These are phyloP conservation scores for Volucella inanis DNA, from an alignment of 2,888 invertebrate species.

Conservation along the genomic window DNA sequence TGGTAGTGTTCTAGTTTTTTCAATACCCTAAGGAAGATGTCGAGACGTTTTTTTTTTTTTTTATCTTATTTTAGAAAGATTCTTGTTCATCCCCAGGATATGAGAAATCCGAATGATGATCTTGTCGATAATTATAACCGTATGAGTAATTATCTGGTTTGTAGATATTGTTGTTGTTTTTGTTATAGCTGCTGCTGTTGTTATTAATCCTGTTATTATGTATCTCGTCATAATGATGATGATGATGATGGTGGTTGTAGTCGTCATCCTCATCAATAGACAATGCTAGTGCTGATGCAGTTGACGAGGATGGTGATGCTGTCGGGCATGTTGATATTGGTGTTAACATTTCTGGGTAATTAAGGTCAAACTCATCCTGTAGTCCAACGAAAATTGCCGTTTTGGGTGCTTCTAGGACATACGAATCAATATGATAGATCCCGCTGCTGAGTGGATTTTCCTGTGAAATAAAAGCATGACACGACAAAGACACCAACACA, in stretches of 20 bases:
- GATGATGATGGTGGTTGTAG: slow-evolving; percentile 40
- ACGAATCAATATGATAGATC: slow-evolving; percentile 82
- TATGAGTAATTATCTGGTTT: slow-evolving; percentile 72
- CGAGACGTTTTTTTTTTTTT: not conserved
- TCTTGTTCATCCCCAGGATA: slow-evolving; percentile 27
- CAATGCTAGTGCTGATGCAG: slow-evolving; percentile 24
- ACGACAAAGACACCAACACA: slow-evolving; percentile 77
- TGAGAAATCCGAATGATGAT: slow-evolving; percentile 51
- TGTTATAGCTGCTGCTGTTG: slow-evolving; percentile 43
- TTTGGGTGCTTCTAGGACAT: slow-evolving; percentile 81
- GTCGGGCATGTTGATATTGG: slow-evolving; percentile 63
- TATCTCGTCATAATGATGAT: slow-evolving; percentile 53
- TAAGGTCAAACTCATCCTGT: slow-evolving; percentile 80
- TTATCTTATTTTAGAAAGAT: slow-evolving; percentile 49
- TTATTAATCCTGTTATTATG: slow-evolving; percentile 33
- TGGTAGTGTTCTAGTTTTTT: slow-evolving; percentile 1
- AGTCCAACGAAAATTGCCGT: slow-evolving; percentile 82
- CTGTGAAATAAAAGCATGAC: slow-evolving; percentile 79
- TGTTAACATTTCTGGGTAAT: slow-evolving; percentile 75
- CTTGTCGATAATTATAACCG: slow-evolving; percentile 61
- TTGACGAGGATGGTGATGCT: slow-evolving; percentile 32
- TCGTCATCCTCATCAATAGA: slow-evolving; percentile 45
- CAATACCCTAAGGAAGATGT: not conserved
- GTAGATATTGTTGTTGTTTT: slow-evolving; percentile 49
- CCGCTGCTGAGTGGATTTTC: slow-evolving; percentile 80